phyloP scores from a whole-genome alignment of 1,140 invertebrate genomes.

The Dendroctonus ponderosae region DNA sequence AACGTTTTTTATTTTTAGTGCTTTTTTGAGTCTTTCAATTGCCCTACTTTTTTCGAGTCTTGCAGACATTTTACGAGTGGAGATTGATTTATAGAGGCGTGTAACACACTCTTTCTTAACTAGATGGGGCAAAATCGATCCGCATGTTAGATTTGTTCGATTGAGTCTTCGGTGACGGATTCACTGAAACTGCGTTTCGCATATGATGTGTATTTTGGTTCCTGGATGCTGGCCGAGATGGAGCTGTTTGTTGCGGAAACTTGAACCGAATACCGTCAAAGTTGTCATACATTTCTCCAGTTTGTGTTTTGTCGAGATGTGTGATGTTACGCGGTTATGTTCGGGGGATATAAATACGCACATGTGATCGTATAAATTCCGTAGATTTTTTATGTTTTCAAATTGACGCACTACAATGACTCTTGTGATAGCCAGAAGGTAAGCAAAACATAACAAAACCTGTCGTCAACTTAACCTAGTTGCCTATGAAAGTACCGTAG shows the following conservation, averaged over 20 bases:
- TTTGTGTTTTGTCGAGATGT: slow-evolving; percentile 31
- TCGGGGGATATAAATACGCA: slow-evolving; percentile 13
- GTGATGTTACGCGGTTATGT: slow-evolving; percentile 25
- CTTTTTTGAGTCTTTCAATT: no score
- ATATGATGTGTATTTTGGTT: no score
- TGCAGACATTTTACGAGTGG: no score
- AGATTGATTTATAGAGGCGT: no score
- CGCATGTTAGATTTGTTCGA: no score
- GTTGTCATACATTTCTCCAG: slow-evolving; percentile 17
- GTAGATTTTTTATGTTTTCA: slow-evolving; percentile 11
- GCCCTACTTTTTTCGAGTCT: no score
- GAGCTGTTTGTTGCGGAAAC: slow-evolving; percentile 10
- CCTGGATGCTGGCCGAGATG: no score
- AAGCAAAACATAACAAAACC: background rate
- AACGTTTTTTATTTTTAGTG: no score
- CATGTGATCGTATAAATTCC: slow-evolving; percentile 22
- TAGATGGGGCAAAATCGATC: no score
- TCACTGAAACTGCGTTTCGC: no score
- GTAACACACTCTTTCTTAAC: no score
- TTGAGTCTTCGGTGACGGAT: no score
- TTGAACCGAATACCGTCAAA: slow-evolving; percentile 17
- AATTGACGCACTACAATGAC: slow-evolving; percentile 23
- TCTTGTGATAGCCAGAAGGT: slow-evolving; percentile 28
- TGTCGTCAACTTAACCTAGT: slow-evolving; percentile 5
- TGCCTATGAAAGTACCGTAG: slow-evolving; percentile 6